These are phyloP conservation scores for Tolmerus cingulatus DNA, from an alignment of 2,888 invertebrate species.

Conservation along the genomic window DNA sequence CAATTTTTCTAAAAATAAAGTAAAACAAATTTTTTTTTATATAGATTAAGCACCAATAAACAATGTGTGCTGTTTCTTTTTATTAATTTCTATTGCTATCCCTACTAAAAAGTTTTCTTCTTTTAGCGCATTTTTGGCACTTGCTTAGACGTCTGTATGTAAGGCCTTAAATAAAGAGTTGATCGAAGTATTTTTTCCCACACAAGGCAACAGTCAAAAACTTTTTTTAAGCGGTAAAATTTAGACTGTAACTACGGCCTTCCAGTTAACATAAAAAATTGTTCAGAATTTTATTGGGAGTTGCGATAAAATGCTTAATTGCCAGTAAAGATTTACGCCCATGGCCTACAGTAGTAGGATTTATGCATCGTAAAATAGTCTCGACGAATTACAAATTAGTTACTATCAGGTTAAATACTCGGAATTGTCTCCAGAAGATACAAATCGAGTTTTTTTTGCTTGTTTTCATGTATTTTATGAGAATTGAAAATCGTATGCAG, in stretches of 20 bases:
- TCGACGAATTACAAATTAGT: background rate
- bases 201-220: background rate
- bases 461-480: background rate
- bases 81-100: too few relatives aligned
- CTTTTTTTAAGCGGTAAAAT: background rate
- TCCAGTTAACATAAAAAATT: background rate
- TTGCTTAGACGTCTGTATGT: too few relatives aligned
- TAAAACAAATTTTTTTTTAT: too few relatives aligned
- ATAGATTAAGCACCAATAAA: too few relatives aligned
- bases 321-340: background rate
- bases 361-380: background rate
- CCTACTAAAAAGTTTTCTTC: too few relatives aligned
- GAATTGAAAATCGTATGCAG: background rate
- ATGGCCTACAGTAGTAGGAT: background rate
- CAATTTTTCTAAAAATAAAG: too few relatives aligned
- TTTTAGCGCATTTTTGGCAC: too few relatives aligned
- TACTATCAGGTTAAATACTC: background rate
- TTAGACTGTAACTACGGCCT: background rate
- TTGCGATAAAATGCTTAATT: background rate
- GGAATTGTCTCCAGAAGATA: background rate
- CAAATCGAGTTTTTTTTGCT: background rate
- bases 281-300: background rate
- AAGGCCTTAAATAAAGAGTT: too few relatives aligned
- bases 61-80: too few relatives aligned
- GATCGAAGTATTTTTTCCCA: background rate